phyloP scores from a whole-genome alignment of 2,113 vertebrate genomes.

The Crotophaga sulcirostris region DNA sequence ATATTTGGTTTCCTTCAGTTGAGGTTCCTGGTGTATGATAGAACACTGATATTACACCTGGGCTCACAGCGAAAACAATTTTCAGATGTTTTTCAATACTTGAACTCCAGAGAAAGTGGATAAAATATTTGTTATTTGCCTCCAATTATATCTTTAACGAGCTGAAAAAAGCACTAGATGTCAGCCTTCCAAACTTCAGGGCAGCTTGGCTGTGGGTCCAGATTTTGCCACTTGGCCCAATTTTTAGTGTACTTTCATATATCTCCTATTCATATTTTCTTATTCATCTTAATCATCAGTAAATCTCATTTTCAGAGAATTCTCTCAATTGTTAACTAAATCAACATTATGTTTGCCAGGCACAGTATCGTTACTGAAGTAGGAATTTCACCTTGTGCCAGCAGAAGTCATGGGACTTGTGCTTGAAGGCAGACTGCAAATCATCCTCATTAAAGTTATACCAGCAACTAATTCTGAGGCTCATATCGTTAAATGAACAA shows the following conservation, averaged over 20 bases:
- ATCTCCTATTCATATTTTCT: conserved; percentile 35
- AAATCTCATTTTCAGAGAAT: conserved; percentile 42
- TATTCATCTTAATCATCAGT: conserved; percentile 29
- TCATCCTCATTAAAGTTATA: neutral
- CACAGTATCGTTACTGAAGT: conserved; percentile 16
- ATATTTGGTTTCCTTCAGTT: neutral
- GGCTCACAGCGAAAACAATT: neutral
- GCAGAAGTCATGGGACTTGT: conserved; percentile 24
- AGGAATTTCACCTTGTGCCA: conserved; percentile 54
- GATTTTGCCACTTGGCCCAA: neutral
- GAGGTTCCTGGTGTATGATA: neutral
- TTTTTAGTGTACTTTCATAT: neutral
- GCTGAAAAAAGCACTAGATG: neutral
- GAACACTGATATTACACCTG: neutral
- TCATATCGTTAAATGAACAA: neutral
- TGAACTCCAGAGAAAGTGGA: neutral
- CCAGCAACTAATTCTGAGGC: neutral
- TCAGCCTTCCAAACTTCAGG: neutral
- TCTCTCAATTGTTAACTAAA: conserved; percentile 20
- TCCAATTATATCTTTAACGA: neutral
- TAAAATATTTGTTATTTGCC: neutral
- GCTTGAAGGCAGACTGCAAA: neutral
- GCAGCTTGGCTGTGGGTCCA: neutral
- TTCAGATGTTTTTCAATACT: neutral
- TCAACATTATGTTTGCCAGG: conserved; percentile 33